Evolutionary conservation across 2,888 invertebrate species (phyloP), one percentile per base, ranked within the genome.

Genomic region (Rapana venosa): DNA sequence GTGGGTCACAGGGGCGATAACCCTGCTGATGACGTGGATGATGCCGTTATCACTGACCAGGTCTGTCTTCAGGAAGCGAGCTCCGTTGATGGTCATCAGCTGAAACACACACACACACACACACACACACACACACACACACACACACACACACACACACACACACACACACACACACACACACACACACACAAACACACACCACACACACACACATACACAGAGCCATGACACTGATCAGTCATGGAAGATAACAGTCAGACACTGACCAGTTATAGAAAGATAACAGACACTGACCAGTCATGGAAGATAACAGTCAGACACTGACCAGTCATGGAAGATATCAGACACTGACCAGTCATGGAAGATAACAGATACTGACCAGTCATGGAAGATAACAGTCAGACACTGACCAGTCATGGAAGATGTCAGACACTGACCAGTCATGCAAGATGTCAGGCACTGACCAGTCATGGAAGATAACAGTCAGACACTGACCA

Each of bases 41-140:
- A 94, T 90, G 26, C 94, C 94, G 88, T 94, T 94, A 56, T 93
- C 93, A 6, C 93, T 93, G 0, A 91, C 85, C 11, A 94, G 92
- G 87, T 94, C 93, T 0, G 92, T 90, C 4, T 91, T 90, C 5
- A 93, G 66, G 1, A 94, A 91, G 83, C 92, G 90, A 0, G 93
- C 94, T 0, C 94, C 94, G 90, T 94, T 94, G 11, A 94, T 93
- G 17, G 94, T 93, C 70, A 91, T 91, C 22, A 93, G 79, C 94
- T 94, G 92, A 36, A 91, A 91, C 30, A 79, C 26, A 84, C 61
- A 56, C 26, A 17, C 77, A 77, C 77, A 32, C 77, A 56, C 56
- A 30, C 32, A 85, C 58, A 20, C 58, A n/a, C 83, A 47, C 83
- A 56, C 35, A 84, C 8, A 47, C 84, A 56, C 36, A 17, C 84